Evolutionary conservation across 2,113 vertebrate species (phyloP).

Genomic region (Epinephelus lanceolatus): DNA sequence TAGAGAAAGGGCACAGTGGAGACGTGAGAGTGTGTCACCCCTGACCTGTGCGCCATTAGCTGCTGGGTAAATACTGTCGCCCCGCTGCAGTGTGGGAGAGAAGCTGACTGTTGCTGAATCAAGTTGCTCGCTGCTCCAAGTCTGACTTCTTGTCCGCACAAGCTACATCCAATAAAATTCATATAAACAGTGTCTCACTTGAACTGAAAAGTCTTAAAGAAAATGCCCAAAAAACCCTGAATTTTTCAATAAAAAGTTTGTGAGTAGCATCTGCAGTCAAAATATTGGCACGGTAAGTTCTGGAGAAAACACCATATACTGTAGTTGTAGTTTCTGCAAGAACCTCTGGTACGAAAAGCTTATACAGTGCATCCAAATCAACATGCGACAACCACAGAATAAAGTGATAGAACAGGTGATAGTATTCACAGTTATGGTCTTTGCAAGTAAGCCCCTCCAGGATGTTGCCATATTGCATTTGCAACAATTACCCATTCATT

Average conservation of each 20-base stretch:
- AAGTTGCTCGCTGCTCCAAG: constrained; percentile 6
- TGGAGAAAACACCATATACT: neutral
- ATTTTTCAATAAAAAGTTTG: neutral
- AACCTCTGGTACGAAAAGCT: neutral
- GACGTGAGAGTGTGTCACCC: constrained; percentile 56
- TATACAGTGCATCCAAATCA: too few relatives aligned
- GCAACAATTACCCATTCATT: too few relatives aligned
- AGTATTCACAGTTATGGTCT: too few relatives aligned
- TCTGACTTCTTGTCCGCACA: neutral
- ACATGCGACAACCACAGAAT: too few relatives aligned
- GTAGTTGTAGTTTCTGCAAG: neutral
- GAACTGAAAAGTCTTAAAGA: neutral
- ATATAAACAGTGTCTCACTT: neutral
- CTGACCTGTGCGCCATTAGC: constrained; percentile 66
- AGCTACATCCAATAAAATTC: neutral
- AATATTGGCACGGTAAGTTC: neutral
- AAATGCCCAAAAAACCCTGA: neutral
- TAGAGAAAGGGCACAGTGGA: constrained; percentile 50
- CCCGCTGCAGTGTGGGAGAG: constrained; percentile 18
- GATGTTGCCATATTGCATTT: too few relatives aligned
- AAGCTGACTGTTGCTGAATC: constrained; percentile 35
- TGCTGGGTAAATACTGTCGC: constrained; percentile 67
- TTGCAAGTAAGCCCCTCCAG: too few relatives aligned
- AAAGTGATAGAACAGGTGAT: too few relatives aligned
- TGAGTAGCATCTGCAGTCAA: too few relatives aligned